Evolutionary conservation across 2,888 invertebrate genomes (phyloP).

Genomic region (Drosophila fungiperda): DNA sequence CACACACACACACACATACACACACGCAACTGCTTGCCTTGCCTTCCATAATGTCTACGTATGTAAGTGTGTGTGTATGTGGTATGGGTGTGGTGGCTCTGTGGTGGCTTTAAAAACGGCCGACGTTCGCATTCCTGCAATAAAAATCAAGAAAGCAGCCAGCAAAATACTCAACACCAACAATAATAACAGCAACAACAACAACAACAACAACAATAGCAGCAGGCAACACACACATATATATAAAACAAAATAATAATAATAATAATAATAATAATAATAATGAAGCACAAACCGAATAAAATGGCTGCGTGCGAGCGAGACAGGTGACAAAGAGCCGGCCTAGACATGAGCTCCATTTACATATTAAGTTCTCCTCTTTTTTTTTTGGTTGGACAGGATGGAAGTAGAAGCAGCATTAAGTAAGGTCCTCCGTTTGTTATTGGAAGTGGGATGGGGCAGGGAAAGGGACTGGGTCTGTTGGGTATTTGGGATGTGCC

Average conservation of each 20-base stretch:
- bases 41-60: conserved; percentile 49
- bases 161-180: conserved; percentile 54
- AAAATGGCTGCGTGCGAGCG: conserved; percentile 60
- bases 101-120: conserved; percentile 80
- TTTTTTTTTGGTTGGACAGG: conserved; percentile 3
- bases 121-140: conserved; percentile 80
- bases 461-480: neutral
- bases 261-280: conserved; percentile 70
- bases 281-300: conserved; percentile 61
- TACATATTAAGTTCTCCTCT: conserved; percentile 64
- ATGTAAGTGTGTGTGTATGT: conserved; percentile 14
- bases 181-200: conserved; percentile 36
- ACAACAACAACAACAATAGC: conserved; percentile 32
- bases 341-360: conserved; percentile 63
- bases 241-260: conserved; percentile 75
- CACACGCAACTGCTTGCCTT: conserved; percentile 54
- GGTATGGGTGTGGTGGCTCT: conserved; percentile 53
- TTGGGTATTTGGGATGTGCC: conserved; percentile 25
- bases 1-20: conserved; percentile 49
- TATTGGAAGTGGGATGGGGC: neutral
- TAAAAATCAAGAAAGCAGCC: conserved; percentile 78
- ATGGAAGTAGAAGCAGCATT: conserved; percentile 22
- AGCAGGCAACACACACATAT: conserved; percentile 19
- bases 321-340: conserved; percentile 71
- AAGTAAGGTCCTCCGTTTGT: conserved; percentile 39